Percentiles rank a stretch among this genome's conserved stretches.
phyloP scores from a whole-genome alignment of 2,113 vertebrate genomes.

The Cacatua alba region DNA sequence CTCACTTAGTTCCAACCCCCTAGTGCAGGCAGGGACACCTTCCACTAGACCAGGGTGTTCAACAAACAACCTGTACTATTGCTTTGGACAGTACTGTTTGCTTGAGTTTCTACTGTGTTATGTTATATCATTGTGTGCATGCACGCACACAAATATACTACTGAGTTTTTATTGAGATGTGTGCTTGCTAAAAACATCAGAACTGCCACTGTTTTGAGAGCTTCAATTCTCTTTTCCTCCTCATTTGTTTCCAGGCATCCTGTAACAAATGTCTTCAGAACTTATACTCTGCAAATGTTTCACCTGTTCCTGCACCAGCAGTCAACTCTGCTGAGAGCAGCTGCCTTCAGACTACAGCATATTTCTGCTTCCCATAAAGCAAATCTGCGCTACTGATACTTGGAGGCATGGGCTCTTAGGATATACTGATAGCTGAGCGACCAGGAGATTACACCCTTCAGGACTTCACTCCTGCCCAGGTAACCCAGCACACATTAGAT shows the following conservation, averaged over 20 bases:
- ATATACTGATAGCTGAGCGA: neutral
- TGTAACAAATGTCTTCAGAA: neutral
- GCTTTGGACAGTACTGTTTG: neutral
- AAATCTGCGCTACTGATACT: neutral
- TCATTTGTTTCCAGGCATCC: neutral
- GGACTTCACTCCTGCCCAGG: neutral
- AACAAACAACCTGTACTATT: neutral
- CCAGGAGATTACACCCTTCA: neutral
- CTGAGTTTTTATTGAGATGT: neutral
- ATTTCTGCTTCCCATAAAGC: neutral
- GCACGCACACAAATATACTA: neutral
- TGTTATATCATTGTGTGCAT: neutral
- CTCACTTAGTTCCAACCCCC: neutral
- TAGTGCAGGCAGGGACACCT: neutral
- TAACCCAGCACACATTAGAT: neutral
- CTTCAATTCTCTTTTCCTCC: neutral
- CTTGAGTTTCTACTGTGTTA: neutral
- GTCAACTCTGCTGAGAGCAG: neutral
- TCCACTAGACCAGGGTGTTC: neutral
- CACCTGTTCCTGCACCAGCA: neutral
- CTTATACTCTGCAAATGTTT: neutral
- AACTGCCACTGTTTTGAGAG: neutral
- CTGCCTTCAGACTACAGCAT: neutral
- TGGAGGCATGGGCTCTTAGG: neutral
- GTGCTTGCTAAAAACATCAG: neutral